Evolutionary conservation across 2,113 vertebrate genomes (phyloP), one percentile per base, ranked within the genome.

Genomic region (Zapornia atra): DNA sequence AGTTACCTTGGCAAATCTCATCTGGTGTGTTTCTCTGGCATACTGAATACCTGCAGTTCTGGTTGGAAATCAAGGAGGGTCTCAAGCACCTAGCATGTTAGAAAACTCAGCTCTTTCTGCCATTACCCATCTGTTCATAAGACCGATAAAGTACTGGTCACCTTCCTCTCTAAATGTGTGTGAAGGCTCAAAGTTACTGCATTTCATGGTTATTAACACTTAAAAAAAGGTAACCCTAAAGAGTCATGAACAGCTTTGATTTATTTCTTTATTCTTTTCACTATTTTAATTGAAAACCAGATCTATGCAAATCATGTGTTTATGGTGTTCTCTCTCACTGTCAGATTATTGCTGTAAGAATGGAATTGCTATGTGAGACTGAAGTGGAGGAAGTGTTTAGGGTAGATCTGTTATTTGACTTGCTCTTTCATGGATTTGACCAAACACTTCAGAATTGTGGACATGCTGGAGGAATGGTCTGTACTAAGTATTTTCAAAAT

Each of bases 401-500:
- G 22, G 40, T 66, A 16, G 40, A 90, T 82, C 63, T 92, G 0
- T 85, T 85, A 70, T 78, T 89, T 88, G 71, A 65, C 44, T 15
- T 88, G 14, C 25, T 90, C 31, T 79, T 34, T 82, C 85, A 56
- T 73, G 87, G 87, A 80, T 91, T 71, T 66, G 77, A 42, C 44
- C 34, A 69, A 88, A 54, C 28, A 18, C 22, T 88, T 90, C 29
- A 60, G 57, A 82, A 44, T 7, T 82, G 72, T 68, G 65, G 59
- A 75, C 36, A 12, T 28, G 44, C 48, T 68, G 29, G 11, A 34
- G 36, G 60, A 80, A 7, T 88, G 86, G 46, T 65, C 79, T 84
- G n/a, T 42, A 21, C 31, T 38, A 75, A 80, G 53, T 46, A 11
- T 64, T 96, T 97, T 94, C 36, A 11, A 42, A 97, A 95, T 76